Evolutionary conservation across 2,888 invertebrate species (phyloP), one percentile per base, ranked within the genome.

Genomic region (Agonopterix subpropinquella): DNA sequence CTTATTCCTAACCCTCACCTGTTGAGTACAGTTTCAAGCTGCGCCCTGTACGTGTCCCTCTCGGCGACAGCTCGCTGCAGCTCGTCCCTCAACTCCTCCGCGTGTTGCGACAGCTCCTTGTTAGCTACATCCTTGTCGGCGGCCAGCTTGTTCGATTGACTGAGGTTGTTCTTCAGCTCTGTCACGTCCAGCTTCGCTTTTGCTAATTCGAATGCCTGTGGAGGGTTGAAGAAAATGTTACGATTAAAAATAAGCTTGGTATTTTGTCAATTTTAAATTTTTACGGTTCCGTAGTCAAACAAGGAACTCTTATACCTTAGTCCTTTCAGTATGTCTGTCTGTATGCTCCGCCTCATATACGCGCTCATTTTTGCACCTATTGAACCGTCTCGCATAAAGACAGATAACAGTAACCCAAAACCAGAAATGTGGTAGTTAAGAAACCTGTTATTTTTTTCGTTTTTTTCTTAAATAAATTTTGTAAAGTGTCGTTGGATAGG

Each of bases 161-260:
- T 89, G 8, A 91, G 62, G 54, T 83, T 76, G 55, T 70, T 79
- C 51, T 67, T 73, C 11, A 86, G 65, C 49, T 89, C 89, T 0
- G 83, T 83, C 51, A 85, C 75, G 59, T 91, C 90, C 5, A 91
- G 57, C 39, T 79, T 78, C 1, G 85, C 78, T 65, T 88, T 88
- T 36, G 89, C 88, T 50, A 87, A 64, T 56, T 91, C 89, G 58
- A 90, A 81, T 47, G 86, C 88, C 89, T 89, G 15, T 5, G 18
- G 15, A 44, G 15, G 39, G 39, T 39, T 39, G 8, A 39, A 11
- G 11, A 39, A 28, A 28, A 5, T 5, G 28, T 5, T 5, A 5
- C 1, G 5, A 5, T 28, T 28, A 28, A 28, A 28, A 28, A 28
- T 28, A 7, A 28, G 28, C 5, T 28, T 28, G 0, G 1, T 5